phyloP scores from a whole-genome alignment of 2,797 vertebrate genomes.

The Poecile montanus region DNA sequence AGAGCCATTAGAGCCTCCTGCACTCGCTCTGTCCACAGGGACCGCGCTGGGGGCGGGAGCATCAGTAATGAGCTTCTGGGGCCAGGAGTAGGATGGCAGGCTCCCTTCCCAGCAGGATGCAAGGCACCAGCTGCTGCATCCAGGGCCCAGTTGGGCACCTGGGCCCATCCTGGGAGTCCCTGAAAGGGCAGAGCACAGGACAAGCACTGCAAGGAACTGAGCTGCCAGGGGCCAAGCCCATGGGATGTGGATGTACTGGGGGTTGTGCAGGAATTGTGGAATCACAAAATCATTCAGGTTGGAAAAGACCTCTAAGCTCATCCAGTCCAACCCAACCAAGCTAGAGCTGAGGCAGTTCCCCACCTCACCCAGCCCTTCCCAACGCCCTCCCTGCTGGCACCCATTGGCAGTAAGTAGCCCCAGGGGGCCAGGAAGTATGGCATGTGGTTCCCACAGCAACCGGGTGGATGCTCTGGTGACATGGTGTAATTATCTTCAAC shows the following conservation, averaged over 20 bases:
- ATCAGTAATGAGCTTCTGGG: constrained; percentile 22
- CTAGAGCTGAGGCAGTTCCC: not conserved
- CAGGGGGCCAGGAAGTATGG: rapidly evolving
- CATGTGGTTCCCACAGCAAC: not conserved
- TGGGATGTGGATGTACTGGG: not conserved
- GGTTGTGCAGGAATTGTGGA: not conserved
- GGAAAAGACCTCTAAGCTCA: not conserved
- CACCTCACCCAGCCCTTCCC: not conserved
- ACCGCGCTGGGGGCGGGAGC: not conserved
- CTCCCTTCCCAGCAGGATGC: not conserved
- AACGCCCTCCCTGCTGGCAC: not conserved
- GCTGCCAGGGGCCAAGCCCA: rapidly evolving
- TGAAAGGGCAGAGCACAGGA: rapidly evolving
- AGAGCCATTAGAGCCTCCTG: constrained; percentile 68
- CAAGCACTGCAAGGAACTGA: rapidly evolving
- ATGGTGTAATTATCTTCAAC: not conserved
- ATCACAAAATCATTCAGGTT: not conserved
- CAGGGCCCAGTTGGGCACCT: not conserved
- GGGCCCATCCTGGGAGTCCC: rapidly evolving
- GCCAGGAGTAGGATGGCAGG: not conserved
- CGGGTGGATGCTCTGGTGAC: not conserved
- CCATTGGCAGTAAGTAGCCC: not conserved
- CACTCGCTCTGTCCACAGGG: constrained; percentile 31
- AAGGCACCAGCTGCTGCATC: rapidly evolving
- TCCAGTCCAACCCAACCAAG: not conserved